phyloP scores from a whole-genome alignment of 37 sponge, comb jelly and placozoan genomes.

The Agelas oroides region DNA sequence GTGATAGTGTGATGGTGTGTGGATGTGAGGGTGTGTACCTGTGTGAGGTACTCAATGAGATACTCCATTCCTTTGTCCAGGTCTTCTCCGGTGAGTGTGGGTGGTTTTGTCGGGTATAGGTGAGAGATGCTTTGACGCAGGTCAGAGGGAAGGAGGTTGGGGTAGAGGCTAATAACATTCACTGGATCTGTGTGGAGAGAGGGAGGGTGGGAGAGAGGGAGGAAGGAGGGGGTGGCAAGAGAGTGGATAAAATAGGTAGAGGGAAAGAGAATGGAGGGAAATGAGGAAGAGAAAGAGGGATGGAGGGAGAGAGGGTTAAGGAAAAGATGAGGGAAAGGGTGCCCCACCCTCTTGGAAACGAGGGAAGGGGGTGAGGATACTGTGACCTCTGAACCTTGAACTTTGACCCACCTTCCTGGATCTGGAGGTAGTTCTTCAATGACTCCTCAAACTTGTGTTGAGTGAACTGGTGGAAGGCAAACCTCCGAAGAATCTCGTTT shows the following conservation, averaged over 20 bases:
- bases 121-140: constrained; percentile 28
- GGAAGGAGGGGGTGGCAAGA: not conserved
- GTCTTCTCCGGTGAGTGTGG: constrained; percentile 64
- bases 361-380: too few species aligned
- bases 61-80: constrained; percentile 54
- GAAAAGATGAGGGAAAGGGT: too few species aligned
- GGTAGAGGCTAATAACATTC: constrained; percentile 89
- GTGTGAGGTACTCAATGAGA: constrained; percentile 76
- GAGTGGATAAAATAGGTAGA: too few species aligned
- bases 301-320: not conserved
- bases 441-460: too few species aligned
- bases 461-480: constrained; percentile 93
- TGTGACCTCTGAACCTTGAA: too few species aligned
- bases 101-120: constrained; percentile 61
- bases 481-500: constrained; percentile 45
- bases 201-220: not conserved
- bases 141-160: constrained; percentile 69
- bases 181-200: constrained; percentile 48
- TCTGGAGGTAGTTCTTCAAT: too few species aligned
- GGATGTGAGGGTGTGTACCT: too few species aligned
- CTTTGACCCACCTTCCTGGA: too few species aligned
- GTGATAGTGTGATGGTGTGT: too few species aligned
- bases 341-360: not conserved
- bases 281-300: not conserved
- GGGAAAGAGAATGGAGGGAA: too few species aligned